Base-by-base conservation (phyloP, 2,888 invertebrate genomes). In the Sesamia inferens region DNA sequence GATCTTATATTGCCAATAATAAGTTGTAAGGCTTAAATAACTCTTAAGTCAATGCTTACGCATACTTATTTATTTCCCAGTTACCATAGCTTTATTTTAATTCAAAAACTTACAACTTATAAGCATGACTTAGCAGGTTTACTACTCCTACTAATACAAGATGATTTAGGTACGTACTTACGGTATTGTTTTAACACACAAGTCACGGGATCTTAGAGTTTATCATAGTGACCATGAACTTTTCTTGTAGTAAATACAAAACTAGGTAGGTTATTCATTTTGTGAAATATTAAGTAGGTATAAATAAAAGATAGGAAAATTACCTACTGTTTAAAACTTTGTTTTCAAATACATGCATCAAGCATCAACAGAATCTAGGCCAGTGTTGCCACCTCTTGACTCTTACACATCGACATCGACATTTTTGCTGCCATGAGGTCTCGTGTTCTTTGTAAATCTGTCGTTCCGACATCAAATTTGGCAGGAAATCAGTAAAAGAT, bases 171-270 rank as follows among this genome's bases (percentile, higher is more conserved):
- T 55, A 71, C 51, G 31, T 31, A 31, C 31, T 31, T 31, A 3
- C 31, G 31, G 31, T 31, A 31, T 3, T 31, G 44, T 54, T 44
- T 57, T 11, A 44, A 54, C 61, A 54, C 61, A 22, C 64, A 78
- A 64, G 66, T 71, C 67, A 82, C 67, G 55, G 24, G 19, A 16
- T 42, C 24, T 54, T 31, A 10, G 44, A 62, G 31, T 54, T 75
- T 81, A 76, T 59, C 48, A 14, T 31, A 47, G 13, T 68, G 67
- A 47, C 79, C 79, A 73, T 79, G 79, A 79, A 66, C 73, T 73
- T 54, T n/a, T 42, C 39, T 22, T 14, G 22, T 55, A 14, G 11
- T 42, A 42, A 5, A 42, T 8, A 19, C 19, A 51, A 54, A 54
- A 54, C n/a, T n/a, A 54, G n/a, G n/a, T 11, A 48, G 1, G 7